These are phyloP conservation scores for Oreonectes daqikongensis DNA, from an alignment of 2,797 vertebrate genomes.

Conservation along the genomic window DNA sequence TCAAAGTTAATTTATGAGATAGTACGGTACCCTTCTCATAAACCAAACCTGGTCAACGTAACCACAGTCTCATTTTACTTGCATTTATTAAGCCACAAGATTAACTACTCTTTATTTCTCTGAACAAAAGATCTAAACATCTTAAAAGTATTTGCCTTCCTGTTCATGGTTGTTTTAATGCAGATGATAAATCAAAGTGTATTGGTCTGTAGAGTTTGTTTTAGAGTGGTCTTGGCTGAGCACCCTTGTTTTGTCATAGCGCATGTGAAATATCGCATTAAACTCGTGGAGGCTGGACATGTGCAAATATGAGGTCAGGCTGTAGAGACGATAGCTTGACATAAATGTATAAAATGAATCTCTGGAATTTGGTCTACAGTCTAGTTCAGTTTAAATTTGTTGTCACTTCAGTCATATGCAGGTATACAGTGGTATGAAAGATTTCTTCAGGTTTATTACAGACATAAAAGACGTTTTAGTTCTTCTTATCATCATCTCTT, in stretches of 20 bases:
- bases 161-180: background rate
- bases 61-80: background rate
- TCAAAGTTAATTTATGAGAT: background rate
- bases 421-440: background rate
- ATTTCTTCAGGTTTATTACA: background rate
- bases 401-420: background rate
- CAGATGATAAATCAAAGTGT: background rate
- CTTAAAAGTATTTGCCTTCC: background rate
- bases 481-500: background rate
- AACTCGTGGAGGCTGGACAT: slow-evolving; percentile 1
- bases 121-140: background rate
- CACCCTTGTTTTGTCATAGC: background rate
- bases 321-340: background rate
- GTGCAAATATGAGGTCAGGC: slow-evolving; percentile 27
- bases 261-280: background rate
- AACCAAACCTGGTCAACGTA: background rate
- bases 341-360: background rate
- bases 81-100: background rate
- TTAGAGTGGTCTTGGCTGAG: slow-evolving; percentile 1
- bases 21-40: background rate
- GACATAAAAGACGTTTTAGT: slow-evolving; percentile 58
- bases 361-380: background rate
- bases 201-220: slow-evolving; percentile 5
- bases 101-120: background rate
- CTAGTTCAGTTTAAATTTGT: background rate